Percentiles rank a stretch among this genome's conserved stretches.
These are phyloP conservation scores for Drosophila persimilis DNA, from an alignment of 1,140 invertebrate species.

Conservation along the genomic window DNA sequence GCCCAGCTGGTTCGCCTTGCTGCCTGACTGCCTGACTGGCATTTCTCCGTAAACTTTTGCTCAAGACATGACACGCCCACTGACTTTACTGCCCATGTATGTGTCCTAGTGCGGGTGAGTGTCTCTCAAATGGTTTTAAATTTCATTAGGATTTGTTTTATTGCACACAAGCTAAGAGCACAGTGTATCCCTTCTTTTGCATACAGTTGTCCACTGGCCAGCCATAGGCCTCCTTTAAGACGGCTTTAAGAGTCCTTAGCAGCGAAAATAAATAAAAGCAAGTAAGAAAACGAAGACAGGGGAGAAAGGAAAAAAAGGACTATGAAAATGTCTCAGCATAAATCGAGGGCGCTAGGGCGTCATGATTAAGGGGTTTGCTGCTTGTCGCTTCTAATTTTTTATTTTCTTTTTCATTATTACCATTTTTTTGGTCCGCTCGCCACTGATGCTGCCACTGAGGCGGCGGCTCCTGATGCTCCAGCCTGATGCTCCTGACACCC, in stretches of 20 bases:
- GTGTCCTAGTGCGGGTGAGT: not conserved
- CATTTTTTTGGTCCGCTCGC: slow-evolving; percentile 17
- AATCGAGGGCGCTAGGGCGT: slow-evolving; percentile 68
- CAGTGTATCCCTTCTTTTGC: slow-evolving; percentile 10
- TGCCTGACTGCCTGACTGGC: slow-evolving; percentile 48
- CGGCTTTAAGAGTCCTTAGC: slow-evolving; percentile 8
- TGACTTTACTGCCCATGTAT: slow-evolving; percentile 1
- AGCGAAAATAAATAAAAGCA: slow-evolving; percentile 13
- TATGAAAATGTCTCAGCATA: slow-evolving; percentile 54
- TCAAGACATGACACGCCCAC: slow-evolving; percentile 36
- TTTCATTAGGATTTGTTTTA: slow-evolving; percentile 78
- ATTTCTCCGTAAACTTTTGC: slow-evolving; percentile 51
- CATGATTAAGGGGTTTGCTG: slow-evolving; percentile 77
- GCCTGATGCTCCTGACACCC: slow-evolving; percentile 14
- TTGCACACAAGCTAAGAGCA: slow-evolving; percentile 52
- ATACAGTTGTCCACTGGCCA: not conserved
- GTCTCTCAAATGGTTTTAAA: slow-evolving; percentile 61
- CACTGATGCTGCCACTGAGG: slow-evolving; percentile 14
- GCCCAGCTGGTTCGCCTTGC: slow-evolving; percentile 45
- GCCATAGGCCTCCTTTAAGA: slow-evolving; percentile 23
- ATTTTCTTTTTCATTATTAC: slow-evolving; percentile 67
- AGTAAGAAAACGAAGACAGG: slow-evolving; percentile 4
- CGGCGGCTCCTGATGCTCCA: slow-evolving; percentile 6
- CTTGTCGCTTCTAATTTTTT: slow-evolving; percentile 75
- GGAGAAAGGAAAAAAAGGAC: slow-evolving; percentile 1